Conservation (phyloP, 2,888 invertebrate species). For the Zaprionus bogoriensis region DNA sequence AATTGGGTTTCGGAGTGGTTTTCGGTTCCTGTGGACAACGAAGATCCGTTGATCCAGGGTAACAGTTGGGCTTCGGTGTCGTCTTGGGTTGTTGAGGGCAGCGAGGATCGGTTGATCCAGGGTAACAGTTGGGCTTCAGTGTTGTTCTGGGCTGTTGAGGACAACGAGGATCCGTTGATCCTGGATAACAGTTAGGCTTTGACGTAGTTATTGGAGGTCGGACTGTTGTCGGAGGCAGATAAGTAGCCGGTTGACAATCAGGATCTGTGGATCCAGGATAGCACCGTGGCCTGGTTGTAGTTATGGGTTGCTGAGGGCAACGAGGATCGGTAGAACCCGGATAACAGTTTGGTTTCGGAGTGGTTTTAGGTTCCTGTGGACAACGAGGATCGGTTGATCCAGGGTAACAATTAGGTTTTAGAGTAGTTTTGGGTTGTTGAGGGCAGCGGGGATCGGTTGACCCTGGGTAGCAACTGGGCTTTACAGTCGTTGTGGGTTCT, state of each 20-base stretch:
- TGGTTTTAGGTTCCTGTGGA: slow-evolving; percentile 54
- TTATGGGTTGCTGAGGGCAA: neutral
- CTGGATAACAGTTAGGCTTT: slow-evolving; percentile 33
- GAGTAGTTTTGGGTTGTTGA: slow-evolving; percentile 17
- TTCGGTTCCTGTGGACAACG: slow-evolving; percentile 4
- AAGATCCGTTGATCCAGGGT: no score
- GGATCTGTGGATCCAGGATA: neutral
- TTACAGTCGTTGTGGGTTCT: slow-evolving; percentile 19
- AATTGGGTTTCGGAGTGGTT: slow-evolving; percentile 53
- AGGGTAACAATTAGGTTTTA: slow-evolving; percentile 74
- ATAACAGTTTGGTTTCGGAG: slow-evolving; percentile 41
- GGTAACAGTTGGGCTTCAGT: slow-evolving; percentile 62
- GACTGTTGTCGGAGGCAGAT: slow-evolving; percentile 9
- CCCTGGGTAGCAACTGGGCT: slow-evolving; percentile 12
- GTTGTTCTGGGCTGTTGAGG: neutral
- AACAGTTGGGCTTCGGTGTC: slow-evolving; percentile 24
- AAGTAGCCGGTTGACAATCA: slow-evolving; percentile 8
- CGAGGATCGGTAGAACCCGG: slow-evolving; percentile 62
- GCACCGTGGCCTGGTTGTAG: neutral
- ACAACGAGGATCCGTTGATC: slow-evolving; percentile 9
- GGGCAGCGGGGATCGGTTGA: slow-evolving; percentile 19
- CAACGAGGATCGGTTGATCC: slow-evolving; percentile 81
- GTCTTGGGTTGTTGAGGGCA: slow-evolving; percentile 56
- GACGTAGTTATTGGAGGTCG: neutral
- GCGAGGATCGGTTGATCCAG: slow-evolving; percentile 77